Percentiles rank a stretch among this genome's conserved stretches.
Conservation (phyloP, 2,888 invertebrate genomes). For the Drosophila atroscutellata region DNA sequence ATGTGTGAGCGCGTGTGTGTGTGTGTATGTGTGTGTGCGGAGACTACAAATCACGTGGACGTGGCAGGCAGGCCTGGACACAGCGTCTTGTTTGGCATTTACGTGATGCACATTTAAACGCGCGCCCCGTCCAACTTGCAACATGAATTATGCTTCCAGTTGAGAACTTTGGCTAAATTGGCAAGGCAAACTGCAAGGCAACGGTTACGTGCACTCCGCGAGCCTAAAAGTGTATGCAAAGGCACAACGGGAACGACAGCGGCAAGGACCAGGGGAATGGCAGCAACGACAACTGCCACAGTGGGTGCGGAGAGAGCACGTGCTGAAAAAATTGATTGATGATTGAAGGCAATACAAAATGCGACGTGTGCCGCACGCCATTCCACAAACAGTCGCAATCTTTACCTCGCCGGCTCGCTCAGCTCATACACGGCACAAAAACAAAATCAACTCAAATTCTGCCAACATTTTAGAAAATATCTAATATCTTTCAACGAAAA, state of each 20-base stretch:
- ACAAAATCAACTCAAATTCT: neutral
- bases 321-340: slow-evolving; percentile 79
- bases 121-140: slow-evolving; percentile 55
- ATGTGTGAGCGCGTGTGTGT: neutral
- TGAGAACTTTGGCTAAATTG: slow-evolving; percentile 70
- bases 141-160: slow-evolving; percentile 72
- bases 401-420: slow-evolving; percentile 8
- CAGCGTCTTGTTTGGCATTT: slow-evolving; percentile 73
- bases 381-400: slow-evolving; percentile 32
- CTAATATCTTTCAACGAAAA: neutral
- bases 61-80: slow-evolving; percentile 50
- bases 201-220: slow-evolving; percentile 58
- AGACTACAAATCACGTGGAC: slow-evolving; percentile 67
- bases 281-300: slow-evolving; percentile 10
- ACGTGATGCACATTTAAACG: slow-evolving; percentile 77
- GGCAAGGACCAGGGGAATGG: slow-evolving; percentile 5
- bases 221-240: slow-evolving; percentile 65
- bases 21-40: slow-evolving; percentile 36
- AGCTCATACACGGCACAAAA: slow-evolving; percentile 33
- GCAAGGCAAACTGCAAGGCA: slow-evolving; percentile 64
- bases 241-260: slow-evolving; percentile 19
- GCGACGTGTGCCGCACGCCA: slow-evolving; percentile 59
- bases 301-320: slow-evolving; percentile 51
- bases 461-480: neutral
- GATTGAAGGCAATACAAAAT: slow-evolving; percentile 77